phyloP scores from a whole-genome alignment of 2,113 vertebrate species.

The Cygnus atratus region DNA sequence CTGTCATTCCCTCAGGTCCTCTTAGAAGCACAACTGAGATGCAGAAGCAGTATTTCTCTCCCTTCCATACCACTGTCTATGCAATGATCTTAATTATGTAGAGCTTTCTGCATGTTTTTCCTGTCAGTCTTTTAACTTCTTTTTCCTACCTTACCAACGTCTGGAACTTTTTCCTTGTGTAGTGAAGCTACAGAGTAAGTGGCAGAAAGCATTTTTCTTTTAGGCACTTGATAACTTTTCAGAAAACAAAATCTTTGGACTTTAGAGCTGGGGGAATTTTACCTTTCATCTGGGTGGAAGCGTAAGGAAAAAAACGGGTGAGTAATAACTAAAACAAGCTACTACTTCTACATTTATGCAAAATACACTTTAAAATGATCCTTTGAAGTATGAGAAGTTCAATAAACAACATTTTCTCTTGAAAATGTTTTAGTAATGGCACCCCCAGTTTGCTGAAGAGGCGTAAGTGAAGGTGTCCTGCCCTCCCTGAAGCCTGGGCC shows the following conservation, averaged over 20 bases:
- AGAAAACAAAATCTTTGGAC: not conserved
- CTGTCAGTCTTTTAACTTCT: not conserved
- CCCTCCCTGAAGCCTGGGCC: not conserved
- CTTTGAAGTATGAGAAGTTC: not conserved
- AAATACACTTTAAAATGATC: not conserved
- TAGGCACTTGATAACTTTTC: not conserved
- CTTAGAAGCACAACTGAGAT: not conserved
- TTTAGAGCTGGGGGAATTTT: not conserved
- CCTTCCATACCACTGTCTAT: fast-evolving
- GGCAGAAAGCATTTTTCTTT: not conserved
- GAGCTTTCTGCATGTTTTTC: not conserved
- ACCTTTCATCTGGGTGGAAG: not conserved
- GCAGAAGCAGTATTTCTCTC: not conserved
- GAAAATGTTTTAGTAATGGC: fast-evolving
- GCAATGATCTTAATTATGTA: not conserved
- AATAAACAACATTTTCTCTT: not conserved
- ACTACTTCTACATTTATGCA: not conserved
- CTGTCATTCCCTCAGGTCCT: too few species aligned
- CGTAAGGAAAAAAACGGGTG: not conserved
- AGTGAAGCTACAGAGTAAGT: not conserved
- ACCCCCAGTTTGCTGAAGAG: not conserved
- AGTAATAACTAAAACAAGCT: not conserved
- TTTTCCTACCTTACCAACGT: not conserved
- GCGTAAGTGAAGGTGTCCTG: not conserved
- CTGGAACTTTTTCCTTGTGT: not conserved